phyloP scores from a whole-genome alignment of 2,113 vertebrate genomes.

The Gallinago media region DNA sequence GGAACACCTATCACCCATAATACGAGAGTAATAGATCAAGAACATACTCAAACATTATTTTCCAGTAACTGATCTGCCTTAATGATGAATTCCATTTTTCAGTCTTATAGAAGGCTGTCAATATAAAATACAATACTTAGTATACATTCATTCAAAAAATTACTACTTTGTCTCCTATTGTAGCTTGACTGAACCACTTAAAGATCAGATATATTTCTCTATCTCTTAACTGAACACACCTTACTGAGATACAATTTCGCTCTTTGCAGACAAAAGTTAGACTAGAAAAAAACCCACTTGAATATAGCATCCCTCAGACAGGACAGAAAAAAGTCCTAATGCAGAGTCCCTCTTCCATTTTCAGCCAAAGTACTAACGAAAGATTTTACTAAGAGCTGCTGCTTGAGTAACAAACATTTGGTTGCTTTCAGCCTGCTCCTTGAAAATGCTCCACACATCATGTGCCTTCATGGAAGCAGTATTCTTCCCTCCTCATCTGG shows the following conservation, averaged over 20 bases:
- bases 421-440: constrained; percentile 1
- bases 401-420: background rate
- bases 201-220: background rate
- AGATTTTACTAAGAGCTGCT: background rate
- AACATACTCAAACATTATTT: background rate
- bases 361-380: background rate
- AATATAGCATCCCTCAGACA: background rate
- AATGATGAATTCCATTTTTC: constrained; percentile 15
- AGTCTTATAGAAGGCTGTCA: constrained; percentile 13
- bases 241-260: background rate
- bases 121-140: constrained; percentile 14
- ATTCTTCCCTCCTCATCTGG: background rate
- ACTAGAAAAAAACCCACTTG: background rate
- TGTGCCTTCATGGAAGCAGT: background rate
- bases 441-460: background rate
- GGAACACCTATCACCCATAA: background rate
- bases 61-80: constrained; percentile 23
- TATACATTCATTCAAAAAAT: background rate
- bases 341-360: background rate
- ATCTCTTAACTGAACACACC: background rate
- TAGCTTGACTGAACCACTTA: background rate
- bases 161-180: background rate
- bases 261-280: background rate
- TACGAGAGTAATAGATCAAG: background rate
- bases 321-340: background rate